Conservation (phyloP, 2,113 vertebrate species). For the Eulemur macaco region DNA sequence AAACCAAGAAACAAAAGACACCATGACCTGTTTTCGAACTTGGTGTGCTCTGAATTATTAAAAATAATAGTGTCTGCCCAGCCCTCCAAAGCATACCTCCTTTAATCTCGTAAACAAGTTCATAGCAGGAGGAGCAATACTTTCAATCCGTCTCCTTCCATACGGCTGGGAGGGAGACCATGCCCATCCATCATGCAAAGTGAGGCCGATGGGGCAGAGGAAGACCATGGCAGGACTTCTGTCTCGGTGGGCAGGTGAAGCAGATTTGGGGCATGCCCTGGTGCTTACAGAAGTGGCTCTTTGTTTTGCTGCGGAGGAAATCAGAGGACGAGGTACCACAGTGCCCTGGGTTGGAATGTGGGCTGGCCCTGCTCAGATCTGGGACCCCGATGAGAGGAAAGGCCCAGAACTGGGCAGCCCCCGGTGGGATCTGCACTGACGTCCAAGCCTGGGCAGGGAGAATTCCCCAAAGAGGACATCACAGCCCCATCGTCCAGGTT, state of each 20-base stretch:
- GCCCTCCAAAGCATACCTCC: slow-evolving; percentile 26
- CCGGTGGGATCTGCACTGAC: fast-evolving
- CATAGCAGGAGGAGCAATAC: slow-evolving; percentile 48
- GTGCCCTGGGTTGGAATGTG: background rate
- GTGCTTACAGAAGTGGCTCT: background rate
- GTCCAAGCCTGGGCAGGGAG: no score
- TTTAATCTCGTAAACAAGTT: slow-evolving; percentile 67
- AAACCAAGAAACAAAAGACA: background rate
- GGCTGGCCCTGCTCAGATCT: background rate
- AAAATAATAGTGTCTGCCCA: background rate
- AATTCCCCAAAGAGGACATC: background rate
- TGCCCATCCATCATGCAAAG: background rate
- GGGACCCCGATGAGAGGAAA: background rate
- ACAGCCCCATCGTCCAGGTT: background rate
- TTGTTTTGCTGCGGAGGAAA: background rate
- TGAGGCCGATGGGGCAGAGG: background rate
- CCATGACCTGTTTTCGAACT: slow-evolving; percentile 38
- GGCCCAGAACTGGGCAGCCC: background rate
- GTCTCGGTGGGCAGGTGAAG: background rate
- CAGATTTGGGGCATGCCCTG: background rate
- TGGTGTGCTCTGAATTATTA: slow-evolving; percentile 51
- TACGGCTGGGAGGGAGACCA: background rate
- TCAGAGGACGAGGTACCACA: background rate
- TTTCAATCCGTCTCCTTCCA: slow-evolving; percentile 31
- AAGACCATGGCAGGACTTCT: background rate